Conservation (phyloP, 2,113 vertebrate genomes). For the Sylvietta virens region DNA sequence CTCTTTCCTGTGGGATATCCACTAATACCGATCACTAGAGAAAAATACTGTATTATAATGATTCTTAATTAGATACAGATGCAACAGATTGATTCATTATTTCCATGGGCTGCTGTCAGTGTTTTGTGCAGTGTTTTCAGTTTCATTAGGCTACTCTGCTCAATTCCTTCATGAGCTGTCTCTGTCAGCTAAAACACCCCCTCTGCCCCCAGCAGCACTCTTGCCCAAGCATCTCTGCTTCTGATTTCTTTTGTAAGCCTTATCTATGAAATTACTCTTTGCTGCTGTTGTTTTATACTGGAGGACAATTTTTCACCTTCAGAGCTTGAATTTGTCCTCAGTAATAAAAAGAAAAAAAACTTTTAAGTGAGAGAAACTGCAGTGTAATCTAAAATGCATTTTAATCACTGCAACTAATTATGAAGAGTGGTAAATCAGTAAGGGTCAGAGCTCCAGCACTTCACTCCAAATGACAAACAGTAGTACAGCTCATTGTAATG, state of each 20-base stretch:
- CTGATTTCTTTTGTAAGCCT: not conserved
- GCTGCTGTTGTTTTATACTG: not conserved
- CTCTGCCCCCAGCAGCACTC: not conserved
- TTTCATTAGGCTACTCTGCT: conserved; percentile 21
- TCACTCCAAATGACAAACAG: conserved; percentile 23
- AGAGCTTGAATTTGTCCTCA: not conserved
- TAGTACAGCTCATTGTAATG: conserved; percentile 26
- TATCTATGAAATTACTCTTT: not conserved
- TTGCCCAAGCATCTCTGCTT: not conserved
- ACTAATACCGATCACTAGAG: conserved; percentile 17
- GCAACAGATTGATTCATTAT: conserved; percentile 62
- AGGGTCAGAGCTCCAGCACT: conserved; percentile 30
- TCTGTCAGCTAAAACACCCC: not conserved
- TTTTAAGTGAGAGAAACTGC: conserved; percentile 13
- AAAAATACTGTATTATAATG: conserved; percentile 44
- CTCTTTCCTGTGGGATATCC: conserved; percentile 6
- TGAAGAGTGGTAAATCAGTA: conserved; percentile 58
- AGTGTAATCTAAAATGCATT: conserved; percentile 53
- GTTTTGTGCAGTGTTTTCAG: not conserved
- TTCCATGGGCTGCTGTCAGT: conserved; percentile 40
- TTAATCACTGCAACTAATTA: conserved; percentile 62
- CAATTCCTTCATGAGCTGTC: conserved; percentile 11
- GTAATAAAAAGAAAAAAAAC: not conserved
- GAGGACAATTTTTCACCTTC: not conserved
- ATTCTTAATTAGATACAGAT: conserved; percentile 66